Percentiles rank a stretch among this genome's conserved stretches.
phyloP scores from a whole-genome alignment of 2,113 vertebrate species.

The Xiphorhynchus elegans region DNA sequence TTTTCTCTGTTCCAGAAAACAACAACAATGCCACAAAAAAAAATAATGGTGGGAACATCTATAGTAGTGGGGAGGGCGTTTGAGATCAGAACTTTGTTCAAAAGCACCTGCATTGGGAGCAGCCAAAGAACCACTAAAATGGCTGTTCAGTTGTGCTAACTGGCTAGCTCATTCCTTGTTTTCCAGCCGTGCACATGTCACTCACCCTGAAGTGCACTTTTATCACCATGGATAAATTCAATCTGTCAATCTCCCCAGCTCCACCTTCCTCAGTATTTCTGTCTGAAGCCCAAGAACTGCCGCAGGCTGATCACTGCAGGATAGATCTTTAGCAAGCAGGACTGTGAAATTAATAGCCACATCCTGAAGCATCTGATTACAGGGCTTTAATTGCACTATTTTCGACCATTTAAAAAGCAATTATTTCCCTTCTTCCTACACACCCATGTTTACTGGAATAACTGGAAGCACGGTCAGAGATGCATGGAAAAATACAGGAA shows the following conservation, averaged over 20 bases:
- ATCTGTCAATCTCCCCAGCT: neutral
- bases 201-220: neutral
- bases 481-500: neutral
- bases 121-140: neutral
- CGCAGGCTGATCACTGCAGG: neutral
- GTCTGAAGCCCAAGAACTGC: neutral
- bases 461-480: neutral
- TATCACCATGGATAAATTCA: neutral
- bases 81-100: neutral
- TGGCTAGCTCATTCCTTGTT: neutral
- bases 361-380: neutral
- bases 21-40: neutral
- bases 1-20: neutral
- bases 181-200: neutral
- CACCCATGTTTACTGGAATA: neutral
- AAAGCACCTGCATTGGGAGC: neutral
- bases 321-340: neutral
- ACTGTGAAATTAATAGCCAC: neutral
- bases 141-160: neutral
- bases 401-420: neutral
- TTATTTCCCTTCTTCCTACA: conserved; percentile 8
- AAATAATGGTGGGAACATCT: neutral
- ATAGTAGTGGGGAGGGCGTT: neutral
- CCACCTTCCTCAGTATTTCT: neutral
- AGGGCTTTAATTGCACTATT: neutral